Base-by-base conservation (phyloP, 1,140 invertebrate genomes). In the Caerostris extrusa region DNA sequence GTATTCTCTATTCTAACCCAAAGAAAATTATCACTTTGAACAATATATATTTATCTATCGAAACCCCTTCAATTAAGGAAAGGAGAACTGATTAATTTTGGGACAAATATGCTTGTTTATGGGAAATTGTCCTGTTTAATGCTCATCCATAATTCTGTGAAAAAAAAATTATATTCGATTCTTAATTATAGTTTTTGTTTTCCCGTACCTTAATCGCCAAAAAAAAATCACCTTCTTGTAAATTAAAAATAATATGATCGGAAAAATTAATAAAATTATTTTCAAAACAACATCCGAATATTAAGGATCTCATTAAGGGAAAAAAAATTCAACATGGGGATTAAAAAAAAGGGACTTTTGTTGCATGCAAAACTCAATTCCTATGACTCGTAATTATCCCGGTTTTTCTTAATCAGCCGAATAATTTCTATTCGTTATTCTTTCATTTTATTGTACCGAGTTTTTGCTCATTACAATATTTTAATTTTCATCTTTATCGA, bases 401-500 rank as follows among this genome's bases (percentile, higher is more conserved):
- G 71, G 50, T 53, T 77, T 77, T 77, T 50, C 10, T 34, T 5
- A 50, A 53, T 50, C 19, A 5, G 34, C 71, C 12, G 34, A 77
- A 77, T 77, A 77, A 77, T 77, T 77, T 12, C 71, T 53, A 50
- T 53, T 53, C 34, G 34, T 50, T 77, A 50, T 77, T 77, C 50
- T 77, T 77, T 50, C 55, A 58, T 85, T 85, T 57, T 17, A 50
- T 77, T 34, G 19, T 85, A 58, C 83, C 8, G n/a, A 85, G 12
- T 85, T 60, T 85, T 85, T 56, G n/a, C 34, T 85, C 83, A 85
- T 58, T 85, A 85, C 55, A 57, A 58, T n/a, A 85, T 85, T 85
- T 85, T 85, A 85, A 85, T 85, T 85, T 85, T 85, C 83, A 85
- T 85, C 83, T 85, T 58, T 85, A 85, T 85, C 83, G 83, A 85